These are phyloP conservation scores for Natrix natrix DNA, from an alignment of 2,797 vertebrate genomes.

Conservation along the genomic window DNA sequence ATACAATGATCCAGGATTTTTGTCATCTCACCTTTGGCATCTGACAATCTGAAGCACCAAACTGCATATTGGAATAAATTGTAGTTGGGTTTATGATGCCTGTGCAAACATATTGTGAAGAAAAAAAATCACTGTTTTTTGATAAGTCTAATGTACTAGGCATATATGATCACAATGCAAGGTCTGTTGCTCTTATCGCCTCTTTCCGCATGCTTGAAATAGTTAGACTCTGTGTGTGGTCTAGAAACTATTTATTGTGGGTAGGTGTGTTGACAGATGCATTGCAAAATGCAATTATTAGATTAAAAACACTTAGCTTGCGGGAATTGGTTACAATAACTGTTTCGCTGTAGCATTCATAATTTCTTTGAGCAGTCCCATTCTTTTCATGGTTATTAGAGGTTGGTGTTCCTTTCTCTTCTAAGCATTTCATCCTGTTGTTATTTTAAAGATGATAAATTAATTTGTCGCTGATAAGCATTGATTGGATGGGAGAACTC, in stretches of 20 bases:
- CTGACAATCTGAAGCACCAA: not conserved
- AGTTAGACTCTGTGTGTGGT: slow-evolving; percentile 56
- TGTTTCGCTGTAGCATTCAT: slow-evolving; percentile 28
- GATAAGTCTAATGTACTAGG: slow-evolving; percentile 54
- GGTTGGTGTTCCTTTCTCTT: slow-evolving; percentile 28
- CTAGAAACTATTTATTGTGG: not conserved
- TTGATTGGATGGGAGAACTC: not conserved
- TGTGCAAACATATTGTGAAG: slow-evolving; percentile 34
- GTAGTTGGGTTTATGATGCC: slow-evolving; percentile 28
- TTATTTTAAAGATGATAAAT: slow-evolving; percentile 49
- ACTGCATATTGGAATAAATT: not conserved
- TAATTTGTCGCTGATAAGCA: slow-evolving; percentile 37
- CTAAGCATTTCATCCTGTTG: slow-evolving; percentile 27
- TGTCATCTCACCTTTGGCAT: not conserved
- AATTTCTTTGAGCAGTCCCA: slow-evolving; percentile 23
- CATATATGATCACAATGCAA: slow-evolving; percentile 53
- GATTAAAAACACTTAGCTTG: not conserved
- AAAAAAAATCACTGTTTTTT: slow-evolving; percentile 35
- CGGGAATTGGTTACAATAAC: slow-evolving; percentile 21
- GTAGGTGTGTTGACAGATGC: not conserved
- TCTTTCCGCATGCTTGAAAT: slow-evolving; percentile 70
- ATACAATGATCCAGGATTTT: not conserved
- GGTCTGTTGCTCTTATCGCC: slow-evolving; percentile 70
- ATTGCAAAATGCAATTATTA: slow-evolving; percentile 33
- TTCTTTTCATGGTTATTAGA: not conserved